Base-by-base conservation (phyloP, 1,140 invertebrate genomes). In the Homalodisca vitripennis region DNA sequence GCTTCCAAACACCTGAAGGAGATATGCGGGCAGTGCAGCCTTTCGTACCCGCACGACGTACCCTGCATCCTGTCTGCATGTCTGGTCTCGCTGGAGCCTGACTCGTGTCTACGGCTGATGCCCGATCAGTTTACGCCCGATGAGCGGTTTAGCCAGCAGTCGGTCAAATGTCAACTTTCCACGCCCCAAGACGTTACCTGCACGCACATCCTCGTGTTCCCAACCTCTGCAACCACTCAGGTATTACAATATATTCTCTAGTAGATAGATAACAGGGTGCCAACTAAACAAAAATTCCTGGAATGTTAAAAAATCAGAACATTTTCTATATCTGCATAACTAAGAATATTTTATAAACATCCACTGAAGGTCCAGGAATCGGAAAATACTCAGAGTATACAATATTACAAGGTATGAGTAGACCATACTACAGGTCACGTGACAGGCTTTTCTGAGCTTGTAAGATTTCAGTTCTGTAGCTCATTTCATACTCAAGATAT, bases 181-280 rank as follows among this genome's bases (percentile, higher is more conserved):
- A 97, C 94, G 57, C 94, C 94, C 3, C 89, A 96, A 74, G 96
- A 99, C 82, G 93, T 97, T 60, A 94, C 94, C 60, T 95, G 93
- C 77, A 99, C 97, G 60, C 98, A 99, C 80, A 99, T 99, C 73
- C 87, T 99, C 69, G 97, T 99, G 70, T 99, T 99, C 82, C 98
- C 98, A 57, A 99, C 95, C 10, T 98, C 95, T 67, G 95, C 97
- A 30, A 96, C 94, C 32, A 95, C 95, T 67, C 93, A 95, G 87
- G 93, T 94, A 82, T 77, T n/a, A n/a, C n/a, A 75, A 72, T 34
- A 51, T 66, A n/a, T 30, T 71, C n/a, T n/a, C n/a, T n/a, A n/a
- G n/a, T n/a, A n/a, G n/a, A n/a, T n/a, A n/a, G n/a, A n/a, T n/a
- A n/a, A n/a, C n/a, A n/a, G n/a, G n/a, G n/a, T n/a, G n/a, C n/a